Conservation (phyloP, 2,888 invertebrate species). For the Biston stratarius region DNA sequence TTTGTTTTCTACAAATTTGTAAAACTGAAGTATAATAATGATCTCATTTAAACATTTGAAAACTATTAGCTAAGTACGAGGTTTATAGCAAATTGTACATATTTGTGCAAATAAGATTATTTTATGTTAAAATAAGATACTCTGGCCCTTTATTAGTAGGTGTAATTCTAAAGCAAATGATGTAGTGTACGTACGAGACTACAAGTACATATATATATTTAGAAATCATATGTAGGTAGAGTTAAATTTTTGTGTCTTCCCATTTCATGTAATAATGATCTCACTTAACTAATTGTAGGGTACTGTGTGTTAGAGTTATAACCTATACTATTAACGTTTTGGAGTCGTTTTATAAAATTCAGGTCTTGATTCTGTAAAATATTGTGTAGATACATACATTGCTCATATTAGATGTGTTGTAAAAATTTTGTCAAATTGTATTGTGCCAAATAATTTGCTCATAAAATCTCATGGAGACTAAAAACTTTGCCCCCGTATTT, state of each 20-base stretch:
- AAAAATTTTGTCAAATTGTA: constrained; percentile 21
- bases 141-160: background rate
- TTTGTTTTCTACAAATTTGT: background rate
- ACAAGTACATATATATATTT: background rate
- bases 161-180: background rate
- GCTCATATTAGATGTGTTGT: constrained; percentile 20
- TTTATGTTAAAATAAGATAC: background rate
- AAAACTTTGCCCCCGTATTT: background rate
- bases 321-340: background rate
- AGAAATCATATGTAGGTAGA: constrained; percentile 5
- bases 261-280: constrained; percentile 19
- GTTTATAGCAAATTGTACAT: background rate
- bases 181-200: too few species aligned
- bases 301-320: constrained; percentile 3
- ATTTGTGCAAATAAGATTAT: constrained; percentile 4
- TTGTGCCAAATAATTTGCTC: constrained; percentile 31
- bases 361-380: constrained; percentile 10
- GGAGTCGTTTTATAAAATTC: constrained; percentile 11
- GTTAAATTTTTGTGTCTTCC: constrained; percentile 21
- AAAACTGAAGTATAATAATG: constrained; percentile 10
- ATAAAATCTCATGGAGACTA: constrained; percentile 17
- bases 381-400: constrained; percentile 9
- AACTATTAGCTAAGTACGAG: background rate
- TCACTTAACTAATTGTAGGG: constrained; percentile 14
- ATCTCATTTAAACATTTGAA: constrained; percentile 8